phyloP scores from a whole-genome alignment of 2,888 invertebrate species.

The Catotricha subobsoleta region DNA sequence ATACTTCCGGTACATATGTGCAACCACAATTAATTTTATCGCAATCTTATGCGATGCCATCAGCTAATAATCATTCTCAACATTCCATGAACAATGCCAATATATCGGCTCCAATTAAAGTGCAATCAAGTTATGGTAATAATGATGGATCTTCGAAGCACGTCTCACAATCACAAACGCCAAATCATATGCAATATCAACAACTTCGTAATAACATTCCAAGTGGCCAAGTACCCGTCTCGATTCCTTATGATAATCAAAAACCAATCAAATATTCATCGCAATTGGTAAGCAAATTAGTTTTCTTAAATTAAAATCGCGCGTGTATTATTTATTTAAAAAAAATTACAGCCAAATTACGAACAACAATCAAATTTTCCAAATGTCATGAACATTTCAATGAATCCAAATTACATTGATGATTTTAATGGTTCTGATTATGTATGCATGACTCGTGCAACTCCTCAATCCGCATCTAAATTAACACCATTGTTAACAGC shows the following conservation, averaged over 20 bases:
- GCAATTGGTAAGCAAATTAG: not conserved
- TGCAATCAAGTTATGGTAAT: not conserved
- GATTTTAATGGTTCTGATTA: conserved; percentile 65
- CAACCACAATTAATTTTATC: conserved; percentile 2
- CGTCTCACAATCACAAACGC: not conserved
- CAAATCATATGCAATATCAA: conserved; percentile 2
- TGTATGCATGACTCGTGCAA: conserved; percentile 68
- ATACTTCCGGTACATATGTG: conserved; percentile 3
- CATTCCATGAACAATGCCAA: not conserved
- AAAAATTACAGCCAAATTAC: not conserved
- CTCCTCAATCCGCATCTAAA: conserved; percentile 16
- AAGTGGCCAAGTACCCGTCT: not conserved
- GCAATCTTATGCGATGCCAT: no score
- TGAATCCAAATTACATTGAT: conserved; percentile 36
- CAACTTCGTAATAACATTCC: not conserved
- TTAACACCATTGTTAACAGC: conserved; percentile 3
- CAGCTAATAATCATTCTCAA: not conserved
- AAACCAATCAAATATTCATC: conserved; percentile 4
- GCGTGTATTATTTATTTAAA: no score
- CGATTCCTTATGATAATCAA: conserved; percentile 2
- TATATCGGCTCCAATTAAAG: not conserved
- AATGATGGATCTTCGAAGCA: no score
- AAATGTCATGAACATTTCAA: conserved; percentile 21
- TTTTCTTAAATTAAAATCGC: no score
- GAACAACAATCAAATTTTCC: conserved; percentile 1